phyloP scores from a whole-genome alignment of 2,797 vertebrate genomes.

The Hyperoplus immaculatus region DNA sequence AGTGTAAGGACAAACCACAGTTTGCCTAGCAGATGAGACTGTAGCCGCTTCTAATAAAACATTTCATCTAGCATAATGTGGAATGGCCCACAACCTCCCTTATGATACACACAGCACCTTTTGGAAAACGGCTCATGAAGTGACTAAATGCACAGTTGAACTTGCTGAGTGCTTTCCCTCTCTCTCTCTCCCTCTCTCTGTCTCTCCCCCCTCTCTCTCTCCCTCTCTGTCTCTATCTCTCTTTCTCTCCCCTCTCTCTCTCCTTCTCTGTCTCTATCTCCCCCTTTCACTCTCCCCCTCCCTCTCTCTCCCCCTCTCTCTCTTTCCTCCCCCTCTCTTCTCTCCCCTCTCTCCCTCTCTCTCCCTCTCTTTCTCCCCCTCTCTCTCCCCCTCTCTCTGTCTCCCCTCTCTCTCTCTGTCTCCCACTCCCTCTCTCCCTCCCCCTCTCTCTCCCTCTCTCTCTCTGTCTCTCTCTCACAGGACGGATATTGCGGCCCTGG shows the following conservation, averaged over 20 bases:
- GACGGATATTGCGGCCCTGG: constrained; percentile 75
- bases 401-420: constrained; percentile 49
- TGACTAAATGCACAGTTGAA: constrained; percentile 71
- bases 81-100: constrained; percentile 47
- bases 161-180: constrained; percentile 65
- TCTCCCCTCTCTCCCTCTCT: constrained; percentile 60
- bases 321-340: background rate
- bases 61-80: constrained; percentile 60
- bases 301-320: constrained; percentile 47
- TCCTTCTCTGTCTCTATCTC: constrained; percentile 57
- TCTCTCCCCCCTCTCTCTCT: constrained; percentile 50
- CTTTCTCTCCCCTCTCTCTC: constrained; percentile 5
- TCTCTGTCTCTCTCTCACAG: constrained; percentile 71
- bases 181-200: constrained; percentile 47
- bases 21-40: constrained; percentile 58
- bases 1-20: constrained; percentile 49
- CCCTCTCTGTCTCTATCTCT: constrained; percentile 39
- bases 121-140: constrained; percentile 52
- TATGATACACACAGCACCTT: constrained; percentile 49
- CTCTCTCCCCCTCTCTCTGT: constrained; percentile 60
- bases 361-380: constrained; percentile 58
- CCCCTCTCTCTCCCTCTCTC: constrained; percentile 37
- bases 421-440: constrained; percentile 21
- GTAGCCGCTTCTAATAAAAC: constrained; percentile 61
- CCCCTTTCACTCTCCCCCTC: constrained; percentile 38